A percentile compares a stretch with the other conserved stretches of the same genome.
These are phyloP conservation scores for Campoplex nolae DNA, from an alignment of 2,888 invertebrate genomes.

Conservation along the genomic window DNA sequence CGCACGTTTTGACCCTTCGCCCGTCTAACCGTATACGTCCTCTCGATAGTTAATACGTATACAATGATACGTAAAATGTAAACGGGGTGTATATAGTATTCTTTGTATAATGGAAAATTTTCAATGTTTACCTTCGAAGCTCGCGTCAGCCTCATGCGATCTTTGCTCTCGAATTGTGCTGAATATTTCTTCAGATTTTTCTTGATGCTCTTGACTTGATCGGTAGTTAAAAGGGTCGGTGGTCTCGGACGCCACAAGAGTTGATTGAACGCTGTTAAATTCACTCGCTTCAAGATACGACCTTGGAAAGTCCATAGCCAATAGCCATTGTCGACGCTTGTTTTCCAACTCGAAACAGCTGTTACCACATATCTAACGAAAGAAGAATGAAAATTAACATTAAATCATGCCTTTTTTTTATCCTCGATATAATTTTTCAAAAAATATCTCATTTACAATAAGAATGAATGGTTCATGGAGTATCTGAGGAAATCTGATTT, in stretches of 20 bases:
- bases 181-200: slow-evolving; percentile 99
- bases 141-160: slow-evolving; percentile 95
- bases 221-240: slow-evolving; percentile 91
- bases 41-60: not conserved
- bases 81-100: not conserved
- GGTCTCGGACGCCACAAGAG: slow-evolving; percentile 98
- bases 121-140: slow-evolving; percentile 90
- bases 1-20: too few relatives aligned
- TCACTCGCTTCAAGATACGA: slow-evolving; percentile 91
- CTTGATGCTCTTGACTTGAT: slow-evolving; percentile 97
- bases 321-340: slow-evolving; percentile 96
- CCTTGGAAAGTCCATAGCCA: slow-evolving; percentile 99
- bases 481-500: too few relatives aligned
- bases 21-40: too few relatives aligned
- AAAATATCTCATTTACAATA: not conserved
- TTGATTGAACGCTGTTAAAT: slow-evolving; percentile 97
- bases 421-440: not conserved
- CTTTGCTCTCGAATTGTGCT: slow-evolving; percentile 97
- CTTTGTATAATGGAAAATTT: not conserved
- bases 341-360: slow-evolving; percentile 97
- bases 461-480: not conserved
- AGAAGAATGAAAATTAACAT: not conserved
- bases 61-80: not conserved
- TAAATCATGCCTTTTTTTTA: not conserved
- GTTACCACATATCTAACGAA: slow-evolving; percentile 92